phyloP scores from a whole-genome alignment of 2,888 invertebrate genomes.

The Phaedon cochleariae region DNA sequence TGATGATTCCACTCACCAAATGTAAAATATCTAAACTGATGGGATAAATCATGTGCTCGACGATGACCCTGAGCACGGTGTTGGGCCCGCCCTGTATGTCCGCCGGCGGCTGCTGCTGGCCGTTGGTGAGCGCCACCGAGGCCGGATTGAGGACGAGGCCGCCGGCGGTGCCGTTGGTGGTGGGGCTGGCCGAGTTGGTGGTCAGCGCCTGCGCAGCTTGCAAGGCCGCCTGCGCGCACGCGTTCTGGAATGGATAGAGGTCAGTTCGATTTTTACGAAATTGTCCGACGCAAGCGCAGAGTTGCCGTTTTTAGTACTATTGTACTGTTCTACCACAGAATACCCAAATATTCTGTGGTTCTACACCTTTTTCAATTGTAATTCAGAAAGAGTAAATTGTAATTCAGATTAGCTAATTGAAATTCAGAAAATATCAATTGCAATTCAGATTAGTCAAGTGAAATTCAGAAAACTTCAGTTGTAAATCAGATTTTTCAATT shows the following conservation, averaged over 20 bases:
- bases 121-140: constrained; percentile 59
- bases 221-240: constrained; percentile 84
- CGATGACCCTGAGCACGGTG: constrained; percentile 96
- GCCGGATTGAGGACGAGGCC: no score
- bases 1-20: constrained; percentile 75
- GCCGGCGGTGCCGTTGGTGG: constrained; percentile 44
- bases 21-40: constrained; percentile 97
- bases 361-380: no score
- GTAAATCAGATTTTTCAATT: no score
- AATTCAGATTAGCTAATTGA: no score
- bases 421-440: no score
- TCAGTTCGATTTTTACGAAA: constrained; percentile 14
- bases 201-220: constrained; percentile 85
- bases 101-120: constrained; percentile 55
- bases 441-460: no score
- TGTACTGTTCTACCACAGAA: no score
- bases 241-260: constrained; percentile 70
- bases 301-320: neutral
- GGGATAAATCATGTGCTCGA: constrained; percentile 98
- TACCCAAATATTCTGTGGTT: no score
- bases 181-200: constrained; percentile 71
- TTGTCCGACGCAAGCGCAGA: constrained; percentile 5
- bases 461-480: no score
- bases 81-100: constrained; percentile 90
- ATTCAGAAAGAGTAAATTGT: no score